Percentiles rank a stretch among this genome's conserved stretches.
Conservation (phyloP, 2,113 vertebrate genomes). For the Coptodon bakossiorum region DNA sequence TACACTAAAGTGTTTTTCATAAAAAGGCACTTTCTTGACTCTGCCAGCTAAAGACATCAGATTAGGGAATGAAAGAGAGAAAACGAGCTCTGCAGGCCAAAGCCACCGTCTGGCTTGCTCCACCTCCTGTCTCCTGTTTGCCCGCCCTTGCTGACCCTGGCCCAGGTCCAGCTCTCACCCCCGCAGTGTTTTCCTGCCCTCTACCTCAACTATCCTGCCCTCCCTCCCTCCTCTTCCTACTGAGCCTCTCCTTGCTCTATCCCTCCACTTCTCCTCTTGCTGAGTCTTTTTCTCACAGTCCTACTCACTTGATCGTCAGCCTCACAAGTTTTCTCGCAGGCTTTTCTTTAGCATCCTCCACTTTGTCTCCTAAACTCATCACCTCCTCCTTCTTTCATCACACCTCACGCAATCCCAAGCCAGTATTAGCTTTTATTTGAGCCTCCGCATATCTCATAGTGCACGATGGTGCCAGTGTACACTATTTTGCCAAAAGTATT, state of each 20-base stretch:
- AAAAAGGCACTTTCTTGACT: not conserved
- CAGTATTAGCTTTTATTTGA: slow-evolving; percentile 44
- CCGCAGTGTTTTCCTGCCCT: slow-evolving; percentile 52
- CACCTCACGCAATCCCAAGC: slow-evolving; percentile 7
- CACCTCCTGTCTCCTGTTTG: not conserved
- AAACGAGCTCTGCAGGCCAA: not conserved
- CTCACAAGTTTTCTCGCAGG: not conserved
- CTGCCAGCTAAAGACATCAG: not conserved
- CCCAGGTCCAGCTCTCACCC: slow-evolving; percentile 39
- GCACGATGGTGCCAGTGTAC: slow-evolving; percentile 13
- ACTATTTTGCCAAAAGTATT: not conserved
- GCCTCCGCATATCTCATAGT: slow-evolving; percentile 30
- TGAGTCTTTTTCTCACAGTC: not conserved
- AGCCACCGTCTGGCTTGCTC: slow-evolving; percentile 1
- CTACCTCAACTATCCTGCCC: slow-evolving; percentile 26
- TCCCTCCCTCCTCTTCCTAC: slow-evolving; percentile 17
- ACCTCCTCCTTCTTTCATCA: not conserved
- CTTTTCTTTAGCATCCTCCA: not conserved
- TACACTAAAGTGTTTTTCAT: not conserved
- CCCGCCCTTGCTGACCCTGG: slow-evolving; percentile 44
- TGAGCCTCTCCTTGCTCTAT: not conserved
- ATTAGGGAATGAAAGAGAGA: not conserved
- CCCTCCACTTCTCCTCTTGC: not conserved
- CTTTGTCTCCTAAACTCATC: not conserved
- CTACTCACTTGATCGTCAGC: not conserved